These are phyloP conservation scores for Pteronotus mesoamericanus DNA, from an alignment of 2,797 vertebrate genomes.

Conservation along the genomic window DNA sequence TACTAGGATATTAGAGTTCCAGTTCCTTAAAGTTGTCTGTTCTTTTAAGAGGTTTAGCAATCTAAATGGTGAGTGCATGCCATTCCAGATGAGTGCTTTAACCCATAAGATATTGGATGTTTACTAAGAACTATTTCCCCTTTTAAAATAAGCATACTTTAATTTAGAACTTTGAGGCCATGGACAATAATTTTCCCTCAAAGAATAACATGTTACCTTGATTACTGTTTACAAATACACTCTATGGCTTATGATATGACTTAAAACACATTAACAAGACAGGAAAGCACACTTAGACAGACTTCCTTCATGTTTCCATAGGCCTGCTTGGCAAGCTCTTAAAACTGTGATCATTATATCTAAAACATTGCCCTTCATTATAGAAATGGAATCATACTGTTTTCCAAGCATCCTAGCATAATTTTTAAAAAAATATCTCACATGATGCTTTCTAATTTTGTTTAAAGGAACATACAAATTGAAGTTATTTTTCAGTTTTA, in stretches of 20 bases:
- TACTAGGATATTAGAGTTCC: neutral
- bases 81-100: neutral
- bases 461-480: conserved; percentile 27
- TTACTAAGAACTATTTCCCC: neutral
- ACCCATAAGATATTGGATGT: neutral
- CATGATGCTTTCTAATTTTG: conserved; percentile 39
- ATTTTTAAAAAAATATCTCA: conserved; percentile 42
- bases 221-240: conserved; percentile 49
- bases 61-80: neutral
- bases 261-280: conserved; percentile 69
- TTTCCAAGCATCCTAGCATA: conserved; percentile 63
- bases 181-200: conserved; percentile 4
- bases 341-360: conserved; percentile 68
- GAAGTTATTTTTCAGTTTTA: neutral
- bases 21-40: neutral
- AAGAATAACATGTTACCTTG: neutral
- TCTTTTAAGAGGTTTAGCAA: conserved; percentile 7
- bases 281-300: conserved; percentile 65
- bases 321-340: conserved; percentile 71
- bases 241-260: conserved; percentile 31
- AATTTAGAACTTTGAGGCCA: conserved; percentile 1
- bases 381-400: conserved; percentile 76
- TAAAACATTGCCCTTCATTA: conserved; percentile 75
- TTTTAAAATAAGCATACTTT: neutral
- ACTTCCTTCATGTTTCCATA: conserved; percentile 61